Evolutionary conservation across 2,113 vertebrate genomes (phyloP).

Genomic region (Nasalis larvatus): DNA sequence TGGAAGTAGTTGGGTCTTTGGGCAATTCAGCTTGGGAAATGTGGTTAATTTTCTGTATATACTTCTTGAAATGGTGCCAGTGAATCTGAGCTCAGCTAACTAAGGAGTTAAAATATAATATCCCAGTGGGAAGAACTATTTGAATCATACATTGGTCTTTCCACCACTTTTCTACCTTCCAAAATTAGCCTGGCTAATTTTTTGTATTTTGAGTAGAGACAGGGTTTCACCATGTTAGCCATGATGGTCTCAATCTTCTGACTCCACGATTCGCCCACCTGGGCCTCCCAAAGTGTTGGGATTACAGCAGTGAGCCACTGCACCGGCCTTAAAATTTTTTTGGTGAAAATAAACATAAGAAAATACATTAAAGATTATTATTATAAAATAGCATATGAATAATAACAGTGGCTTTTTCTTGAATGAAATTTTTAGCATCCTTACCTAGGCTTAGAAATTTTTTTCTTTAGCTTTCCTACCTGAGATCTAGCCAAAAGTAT

Average conservation of each 20-base stretch:
- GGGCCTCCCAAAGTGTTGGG: no score
- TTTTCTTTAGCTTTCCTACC: not conserved
- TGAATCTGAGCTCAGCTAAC: not conserved
- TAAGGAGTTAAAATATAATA: not conserved
- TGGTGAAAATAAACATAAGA: not conserved
- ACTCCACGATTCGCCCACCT: fast-evolving
- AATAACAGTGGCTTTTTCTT: not conserved
- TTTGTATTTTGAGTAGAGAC: no score
- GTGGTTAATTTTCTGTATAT: not conserved
- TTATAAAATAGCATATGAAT: not conserved
- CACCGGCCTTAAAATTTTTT: not conserved
- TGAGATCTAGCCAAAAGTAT: not conserved
- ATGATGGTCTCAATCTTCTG: no score
- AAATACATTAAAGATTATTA: not conserved
- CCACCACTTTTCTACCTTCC: fast-evolving
- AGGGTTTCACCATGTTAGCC: no score
- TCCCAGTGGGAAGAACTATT: not conserved
- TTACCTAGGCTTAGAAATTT: not conserved
- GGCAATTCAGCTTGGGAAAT: not conserved
- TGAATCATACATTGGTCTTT: not conserved
- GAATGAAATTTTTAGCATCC: not conserved
- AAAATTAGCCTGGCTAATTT: no score
- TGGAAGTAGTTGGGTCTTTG: not conserved
- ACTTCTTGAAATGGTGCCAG: not conserved
- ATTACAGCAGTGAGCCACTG: no score